A percentile compares a stretch with the other conserved stretches of the same genome.
These are phyloP conservation scores for Acrossocheilus fasciatus DNA, from an alignment of 2,797 vertebrate species.

Conservation along the genomic window DNA sequence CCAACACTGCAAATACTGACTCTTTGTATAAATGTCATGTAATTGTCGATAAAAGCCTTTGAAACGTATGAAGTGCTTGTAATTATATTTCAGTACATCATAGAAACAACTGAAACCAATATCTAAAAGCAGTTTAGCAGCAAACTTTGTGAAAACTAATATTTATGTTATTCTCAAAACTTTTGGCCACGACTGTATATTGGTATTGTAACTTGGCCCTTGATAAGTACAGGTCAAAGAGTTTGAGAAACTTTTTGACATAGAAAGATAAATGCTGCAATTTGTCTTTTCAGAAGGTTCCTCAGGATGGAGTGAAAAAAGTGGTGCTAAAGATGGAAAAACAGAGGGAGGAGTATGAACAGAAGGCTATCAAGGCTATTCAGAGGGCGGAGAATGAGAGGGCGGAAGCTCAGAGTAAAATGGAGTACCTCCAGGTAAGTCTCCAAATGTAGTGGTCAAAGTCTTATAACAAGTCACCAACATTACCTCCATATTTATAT, in stretches of 20 bases:
- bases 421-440: constrained; percentile 85
- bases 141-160: no score
- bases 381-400: constrained; percentile 89
- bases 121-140: no score
- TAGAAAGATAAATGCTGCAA: neutral
- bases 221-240: neutral
- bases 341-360: constrained; percentile 87
- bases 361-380: constrained; percentile 85
- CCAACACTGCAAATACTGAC: no score
- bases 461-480: neutral
- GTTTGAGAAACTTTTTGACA: neutral
- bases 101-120: no score
- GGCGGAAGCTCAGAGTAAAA: constrained; percentile 78
- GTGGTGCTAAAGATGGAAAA: constrained; percentile 90
- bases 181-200: no score
- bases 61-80: no score
- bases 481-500: neutral
- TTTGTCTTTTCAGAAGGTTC: constrained; percentile 70
- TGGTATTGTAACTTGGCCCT: neutral
- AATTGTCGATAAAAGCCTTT: no score
- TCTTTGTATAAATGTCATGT: no score
- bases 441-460: neutral
- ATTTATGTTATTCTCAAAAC: no score
- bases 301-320: constrained; percentile 86
- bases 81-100: no score